A percentile compares a stretch with the other conserved stretches of the same genome.
Evolutionary conservation across 2,888 invertebrate species (phyloP).

Genomic region (Resseliella maxima): DNA sequence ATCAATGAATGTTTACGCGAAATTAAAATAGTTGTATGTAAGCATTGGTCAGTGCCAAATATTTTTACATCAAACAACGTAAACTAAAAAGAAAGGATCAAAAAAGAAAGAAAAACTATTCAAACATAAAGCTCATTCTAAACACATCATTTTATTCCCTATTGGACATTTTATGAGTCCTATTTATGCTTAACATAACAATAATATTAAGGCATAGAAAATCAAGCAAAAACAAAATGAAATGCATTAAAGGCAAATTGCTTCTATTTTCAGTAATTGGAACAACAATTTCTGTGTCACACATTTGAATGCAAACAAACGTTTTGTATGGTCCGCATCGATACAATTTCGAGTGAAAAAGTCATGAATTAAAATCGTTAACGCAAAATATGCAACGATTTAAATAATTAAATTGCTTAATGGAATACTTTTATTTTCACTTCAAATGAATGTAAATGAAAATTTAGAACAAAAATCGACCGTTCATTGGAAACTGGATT

Average conservation of each 20-base stretch:
- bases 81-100: background rate
- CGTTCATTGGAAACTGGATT: background rate
- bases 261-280: constrained; percentile 32
- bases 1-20: background rate
- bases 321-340: background rate
- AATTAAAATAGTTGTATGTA: background rate
- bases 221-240: background rate
- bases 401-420: background rate
- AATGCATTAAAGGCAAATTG: background rate
- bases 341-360: background rate
- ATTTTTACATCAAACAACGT: background rate
- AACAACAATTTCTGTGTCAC: constrained; percentile 1
- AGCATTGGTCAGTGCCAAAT: constrained; percentile 8
- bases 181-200: background rate
- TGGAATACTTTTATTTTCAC: constrained; percentile 16
- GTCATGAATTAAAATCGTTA: constrained; percentile 6
- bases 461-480: background rate
- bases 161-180: constrained; percentile 15
- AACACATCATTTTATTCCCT: background rate
- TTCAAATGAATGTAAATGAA: background rate
- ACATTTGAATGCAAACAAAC: background rate
- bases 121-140: too few relatives aligned
- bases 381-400: background rate
- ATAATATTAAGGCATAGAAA: background rate
- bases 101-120: too few relatives aligned